Percentiles rank a stretch among this genome's conserved stretches.
These are phyloP conservation scores for Nipponia nippon DNA, from an alignment of 2,113 vertebrate genomes.

Conservation along the genomic window DNA sequence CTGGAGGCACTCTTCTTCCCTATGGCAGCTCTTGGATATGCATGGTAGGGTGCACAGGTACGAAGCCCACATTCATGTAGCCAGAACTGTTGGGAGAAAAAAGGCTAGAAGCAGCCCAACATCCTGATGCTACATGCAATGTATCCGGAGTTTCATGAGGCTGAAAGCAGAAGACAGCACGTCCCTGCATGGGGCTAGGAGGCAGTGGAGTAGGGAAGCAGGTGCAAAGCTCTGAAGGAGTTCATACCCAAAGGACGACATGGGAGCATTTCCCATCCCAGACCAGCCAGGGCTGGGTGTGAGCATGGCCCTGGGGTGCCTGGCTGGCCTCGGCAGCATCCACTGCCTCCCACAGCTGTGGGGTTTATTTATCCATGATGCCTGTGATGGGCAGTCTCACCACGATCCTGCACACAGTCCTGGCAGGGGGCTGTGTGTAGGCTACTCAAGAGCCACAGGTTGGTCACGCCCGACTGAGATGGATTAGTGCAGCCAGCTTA, in stretches of 20 bases:
- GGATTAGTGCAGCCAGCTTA: background rate
- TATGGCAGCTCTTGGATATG: background rate
- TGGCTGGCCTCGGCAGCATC: background rate
- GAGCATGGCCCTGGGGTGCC: background rate
- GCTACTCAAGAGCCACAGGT: background rate
- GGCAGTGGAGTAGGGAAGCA: background rate
- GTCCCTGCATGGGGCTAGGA: accelerated
- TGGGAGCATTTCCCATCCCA: accelerated
- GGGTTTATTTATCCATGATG: background rate
- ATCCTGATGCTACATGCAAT: background rate
- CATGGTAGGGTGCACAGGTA: background rate
- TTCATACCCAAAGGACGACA: background rate
- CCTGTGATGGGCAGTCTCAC: background rate
- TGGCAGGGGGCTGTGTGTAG: accelerated
- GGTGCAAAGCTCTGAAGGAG: background rate
- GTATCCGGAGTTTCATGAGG: background rate
- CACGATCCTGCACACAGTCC: no score
- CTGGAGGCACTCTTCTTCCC: background rate
- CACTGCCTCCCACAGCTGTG: background rate
- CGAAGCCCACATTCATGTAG: background rate
- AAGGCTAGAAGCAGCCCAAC: background rate
- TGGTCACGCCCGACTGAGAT: background rate
- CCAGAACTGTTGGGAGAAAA: background rate
- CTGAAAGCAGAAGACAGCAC: background rate
- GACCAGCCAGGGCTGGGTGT: background rate